These are phyloP conservation scores for Esox masquinongy DNA, from an alignment of 2,797 vertebrate genomes.

Conservation along the genomic window DNA sequence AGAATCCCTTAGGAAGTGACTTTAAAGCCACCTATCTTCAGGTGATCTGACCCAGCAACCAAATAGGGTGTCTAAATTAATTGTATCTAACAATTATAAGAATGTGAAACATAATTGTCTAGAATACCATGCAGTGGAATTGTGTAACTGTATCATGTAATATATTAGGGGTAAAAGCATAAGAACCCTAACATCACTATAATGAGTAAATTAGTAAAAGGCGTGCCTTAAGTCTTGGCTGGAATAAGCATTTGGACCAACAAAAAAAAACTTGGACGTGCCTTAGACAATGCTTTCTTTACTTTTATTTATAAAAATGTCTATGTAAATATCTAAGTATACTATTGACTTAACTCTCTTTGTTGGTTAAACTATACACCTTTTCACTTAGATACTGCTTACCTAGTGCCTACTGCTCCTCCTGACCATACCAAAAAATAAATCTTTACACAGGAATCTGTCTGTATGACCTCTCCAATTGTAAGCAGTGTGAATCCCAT, in stretches of 20 bases:
- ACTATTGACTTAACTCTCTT: slow-evolving; percentile 16
- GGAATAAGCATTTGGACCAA: slow-evolving; percentile 9
- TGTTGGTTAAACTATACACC: slow-evolving; percentile 20
- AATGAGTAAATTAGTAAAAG: neutral
- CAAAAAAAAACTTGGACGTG: slow-evolving; percentile 9
- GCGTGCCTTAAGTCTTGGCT: slow-evolving; percentile 1
- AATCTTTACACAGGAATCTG: slow-evolving; percentile 9
- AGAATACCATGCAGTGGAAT: slow-evolving; percentile 17
- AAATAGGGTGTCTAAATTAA: neutral
- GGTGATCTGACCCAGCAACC: slow-evolving; percentile 65
- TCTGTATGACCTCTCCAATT: slow-evolving; percentile 17
- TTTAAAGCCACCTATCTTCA: slow-evolving; percentile 83
- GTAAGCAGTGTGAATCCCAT: slow-evolving; percentile 33
- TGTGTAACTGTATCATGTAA: slow-evolving; percentile 36
- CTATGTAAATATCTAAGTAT: slow-evolving; percentile 43
- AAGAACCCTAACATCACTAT: neutral
- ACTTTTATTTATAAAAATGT: slow-evolving; percentile 52
- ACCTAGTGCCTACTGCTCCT: neutral
- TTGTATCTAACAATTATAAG: neutral
- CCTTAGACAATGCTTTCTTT: slow-evolving; percentile 8
- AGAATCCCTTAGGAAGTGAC: slow-evolving; percentile 79
- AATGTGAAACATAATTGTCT: slow-evolving; percentile 15
- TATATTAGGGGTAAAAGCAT: neutral
- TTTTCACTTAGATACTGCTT: neutral
- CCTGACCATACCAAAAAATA: neutral